Conservation (phyloP, 2,113 vertebrate genomes). For the Centropus unirufus region DNA sequence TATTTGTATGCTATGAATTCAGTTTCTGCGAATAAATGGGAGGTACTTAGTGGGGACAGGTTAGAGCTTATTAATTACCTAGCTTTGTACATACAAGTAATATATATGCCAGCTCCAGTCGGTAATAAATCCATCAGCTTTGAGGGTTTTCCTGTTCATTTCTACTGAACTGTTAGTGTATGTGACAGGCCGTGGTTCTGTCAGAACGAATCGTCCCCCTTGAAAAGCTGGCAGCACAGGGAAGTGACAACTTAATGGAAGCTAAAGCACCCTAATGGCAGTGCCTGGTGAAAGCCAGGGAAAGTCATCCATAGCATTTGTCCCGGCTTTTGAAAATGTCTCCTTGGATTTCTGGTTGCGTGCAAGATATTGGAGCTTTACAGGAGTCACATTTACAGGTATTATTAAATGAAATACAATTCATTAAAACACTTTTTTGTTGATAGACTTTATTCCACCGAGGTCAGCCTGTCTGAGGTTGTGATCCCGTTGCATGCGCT, state of each 20-base stretch:
- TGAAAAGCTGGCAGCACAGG: slow-evolving; percentile 60
- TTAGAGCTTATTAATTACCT: slow-evolving; percentile 69
- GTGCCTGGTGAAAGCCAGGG: slow-evolving; percentile 58
- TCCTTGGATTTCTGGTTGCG: slow-evolving; percentile 35
- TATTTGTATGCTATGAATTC: background rate
- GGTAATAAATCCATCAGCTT: slow-evolving; percentile 73
- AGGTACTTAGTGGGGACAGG: slow-evolving; percentile 15
- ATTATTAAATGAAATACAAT: background rate
- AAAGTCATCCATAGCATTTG: slow-evolving; percentile 42
- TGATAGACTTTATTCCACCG: background rate
- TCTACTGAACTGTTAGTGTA: slow-evolving; percentile 71
- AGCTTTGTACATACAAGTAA: slow-evolving; percentile 44
- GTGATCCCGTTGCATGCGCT: background rate
- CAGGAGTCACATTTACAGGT: slow-evolving; percentile 2
- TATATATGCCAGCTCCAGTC: slow-evolving; percentile 71
- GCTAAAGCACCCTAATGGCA: slow-evolving; percentile 78
- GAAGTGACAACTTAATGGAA: slow-evolving; percentile 83
- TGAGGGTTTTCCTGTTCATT: slow-evolving; percentile 71
- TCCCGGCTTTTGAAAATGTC: slow-evolving; percentile 70
- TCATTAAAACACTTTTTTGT: background rate
- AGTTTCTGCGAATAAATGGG: background rate
- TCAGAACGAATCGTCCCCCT: slow-evolving; percentile 76
- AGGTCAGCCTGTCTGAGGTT: background rate
- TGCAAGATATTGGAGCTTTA: background rate
- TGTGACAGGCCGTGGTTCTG: slow-evolving; percentile 75